Evolutionary conservation across 2,113 vertebrate species (phyloP), one percentile per base, ranked within the genome.

Genomic region (Hypocryptadius cinnamomeus): DNA sequence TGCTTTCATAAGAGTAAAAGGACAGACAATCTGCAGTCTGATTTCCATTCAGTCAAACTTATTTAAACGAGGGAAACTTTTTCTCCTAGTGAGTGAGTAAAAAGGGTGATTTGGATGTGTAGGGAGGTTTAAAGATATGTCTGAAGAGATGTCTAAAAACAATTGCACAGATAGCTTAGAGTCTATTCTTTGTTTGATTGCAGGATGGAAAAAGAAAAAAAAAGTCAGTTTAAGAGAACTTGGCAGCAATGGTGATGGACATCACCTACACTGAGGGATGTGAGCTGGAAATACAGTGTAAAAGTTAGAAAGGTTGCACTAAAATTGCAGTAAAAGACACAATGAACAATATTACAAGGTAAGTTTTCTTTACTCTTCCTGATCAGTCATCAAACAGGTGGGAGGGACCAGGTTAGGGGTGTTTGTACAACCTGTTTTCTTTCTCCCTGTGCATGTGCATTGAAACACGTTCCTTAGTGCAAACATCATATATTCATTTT

Each of bases 1-100:
- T 91, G 78, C 82, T 96, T 96, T 89, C 50, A 19, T 94, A 73
- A 56, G 63, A 95, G 71, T 73, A 81, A 85, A 91, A 89, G 74
- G 82, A 79, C 89, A 93, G 83, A 77, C 61, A 37, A 39, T 60
- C 71, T 85, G 25, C 45, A 69, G 54, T 74, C 79, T 85, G 78
- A 10, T 89, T 92, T 92, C 57, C 20, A 25, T 86, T 68, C 72
- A 73, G 42, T 56, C 60, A 60, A 53, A 61, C 10, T 9, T 70
- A 89, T 60, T 90, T 78, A 78, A 94, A 91, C 17, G 27, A n/a
- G 31, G 40, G 54, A 82, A 76, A 78, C 50, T 92, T 93, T 64
- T 78, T 47, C 44, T 87, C 14, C 68, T 44, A 45, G 45, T 33
- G n/a, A 45, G 45, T 33, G n/a, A 20, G 13, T 40, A 19, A 79